Evolutionary conservation across 2,888 invertebrate species (phyloP).

Genomic region (Caenorhabditis sp.): DNA sequence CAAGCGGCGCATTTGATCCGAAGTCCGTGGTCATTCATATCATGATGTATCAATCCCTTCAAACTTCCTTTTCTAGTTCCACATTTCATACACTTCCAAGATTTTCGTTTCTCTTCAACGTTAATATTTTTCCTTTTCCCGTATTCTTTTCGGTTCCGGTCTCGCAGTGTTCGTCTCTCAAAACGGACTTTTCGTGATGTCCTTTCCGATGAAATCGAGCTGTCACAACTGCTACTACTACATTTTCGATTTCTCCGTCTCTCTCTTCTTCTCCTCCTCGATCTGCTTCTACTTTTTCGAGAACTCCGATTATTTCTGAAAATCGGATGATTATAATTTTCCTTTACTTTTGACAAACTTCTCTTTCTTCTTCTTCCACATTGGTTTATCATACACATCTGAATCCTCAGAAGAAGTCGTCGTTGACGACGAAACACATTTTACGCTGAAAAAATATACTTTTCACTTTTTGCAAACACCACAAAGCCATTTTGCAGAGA

Average conservation of each 20-base stretch:
- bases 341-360: slow-evolving; percentile 2
- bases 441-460: not conserved
- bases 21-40: slow-evolving; percentile 23
- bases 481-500: not conserved
- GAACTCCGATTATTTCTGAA: not conserved
- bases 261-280: not conserved
- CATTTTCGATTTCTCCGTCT: not conserved
- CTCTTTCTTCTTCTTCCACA: slow-evolving; percentile 31
- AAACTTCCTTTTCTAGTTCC: not conserved
- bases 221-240: slow-evolving; percentile 9
- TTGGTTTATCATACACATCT: slow-evolving; percentile 18
- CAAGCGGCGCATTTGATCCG: slow-evolving; percentile 22
- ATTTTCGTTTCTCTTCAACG: too few relatives aligned
- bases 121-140: too few relatives aligned
- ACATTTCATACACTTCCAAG: slow-evolving; percentile 18
- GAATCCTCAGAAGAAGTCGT: not conserved
- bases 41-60: slow-evolving; percentile 29
- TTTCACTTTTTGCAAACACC: not conserved
- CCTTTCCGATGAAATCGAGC: not conserved
- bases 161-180: not conserved
- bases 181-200: not conserved
- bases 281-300: not conserved
- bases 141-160: not conserved
- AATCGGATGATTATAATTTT: not conserved
- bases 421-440: not conserved